Base-by-base conservation (phyloP, 2,797 vertebrate species). In the Macroramphosus scolopax region DNA sequence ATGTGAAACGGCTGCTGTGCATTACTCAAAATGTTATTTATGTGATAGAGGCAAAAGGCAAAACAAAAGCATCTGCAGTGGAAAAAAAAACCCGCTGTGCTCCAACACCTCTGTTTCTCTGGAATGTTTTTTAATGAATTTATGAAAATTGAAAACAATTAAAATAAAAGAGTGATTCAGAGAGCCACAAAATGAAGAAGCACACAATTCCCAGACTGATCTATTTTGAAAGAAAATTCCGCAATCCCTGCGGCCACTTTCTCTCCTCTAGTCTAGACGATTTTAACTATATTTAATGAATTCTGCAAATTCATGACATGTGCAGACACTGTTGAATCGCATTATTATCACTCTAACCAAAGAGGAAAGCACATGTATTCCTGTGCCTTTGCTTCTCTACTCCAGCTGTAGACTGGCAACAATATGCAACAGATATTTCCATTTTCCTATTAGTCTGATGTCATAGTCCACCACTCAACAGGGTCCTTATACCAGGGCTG, bases 341-440 rank as follows among this genome's bases (percentile, higher is more conserved):
- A 75, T 72, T 57, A 49, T 50, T 18, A 64, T 37, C 29, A 55
- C 26, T 46, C 34, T 29, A 51, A 42, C 26, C 20, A 46, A 43
- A 74, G 14, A 6, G 49, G 24, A 67, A 50, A 49, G 55, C 40
- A 44, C 25, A 13, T 29, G 29, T 30, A 37, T 63, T 59, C 6
- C 8, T 22, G 69, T 32, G 39, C 38, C 44, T 16, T 59, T 45
- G 22, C 40, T 60, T 10, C 22, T 13, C 15, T 35, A 48, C 10
- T 32, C 38, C 25, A 4, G 22, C 38, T 31, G 5, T 13, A 20
- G 34, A 50, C 2, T 5, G 12, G 40, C 17, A 12, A 55, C 47
- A 62, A 54, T 58, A 11, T 57, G 68, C 51, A 54, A 59, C 46
- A 68, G 43, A 58, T 48, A 57, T 72, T 68, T 52, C 46, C 49